Evolutionary conservation across 2,113 vertebrate species (phyloP), one percentile per base, ranked within the genome.

Genomic region (Eurystomus gularis): DNA sequence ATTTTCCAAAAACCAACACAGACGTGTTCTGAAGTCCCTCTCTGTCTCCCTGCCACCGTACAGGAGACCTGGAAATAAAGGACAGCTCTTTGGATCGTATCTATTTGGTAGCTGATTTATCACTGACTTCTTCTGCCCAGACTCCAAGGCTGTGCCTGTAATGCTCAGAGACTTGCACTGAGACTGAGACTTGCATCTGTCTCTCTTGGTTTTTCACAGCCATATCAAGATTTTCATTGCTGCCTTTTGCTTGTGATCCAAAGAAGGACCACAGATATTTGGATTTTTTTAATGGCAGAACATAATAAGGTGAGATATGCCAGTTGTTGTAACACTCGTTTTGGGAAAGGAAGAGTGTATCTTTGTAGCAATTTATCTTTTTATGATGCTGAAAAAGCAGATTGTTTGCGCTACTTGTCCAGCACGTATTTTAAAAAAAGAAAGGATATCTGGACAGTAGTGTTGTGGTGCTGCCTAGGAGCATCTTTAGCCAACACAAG

Each of bases 51-150:
- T 92, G 86, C 76, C 60, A 26, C 86, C 58, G 28, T 44, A 48
- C 23, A 44, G 44, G 29, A 37, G 12, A 40, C 19, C 17, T 54
- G 25, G 55, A 81, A 70, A 64, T 61, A 40, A 46, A 54, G 25
- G n/a, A 46, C 81, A 90, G 49, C 52, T 84, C 69, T 68, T 92
- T 46, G 44, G n/a, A 48, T 92, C 4, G 0, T 68, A 8, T 33
- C n/a, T 82, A 3, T 10, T 70, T 33, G 9, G 37, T 40, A 44
- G 49, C 64, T 80, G 82, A 60, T 90, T 70, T 66, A 10, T 88
- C 61, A 33, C 68, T 52, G 18, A n/a, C 5, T 13, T 0, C 4
- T 15, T 0, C 65, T 80, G 57, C 33, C 52, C 73, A n/a, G 44
- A 61, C 35, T 64, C 24, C 60, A 64, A 55, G 48, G 26, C 61